Evolutionary conservation across 2,113 vertebrate species (phyloP).

Genomic region (Triplophysa tibetana): DNA sequence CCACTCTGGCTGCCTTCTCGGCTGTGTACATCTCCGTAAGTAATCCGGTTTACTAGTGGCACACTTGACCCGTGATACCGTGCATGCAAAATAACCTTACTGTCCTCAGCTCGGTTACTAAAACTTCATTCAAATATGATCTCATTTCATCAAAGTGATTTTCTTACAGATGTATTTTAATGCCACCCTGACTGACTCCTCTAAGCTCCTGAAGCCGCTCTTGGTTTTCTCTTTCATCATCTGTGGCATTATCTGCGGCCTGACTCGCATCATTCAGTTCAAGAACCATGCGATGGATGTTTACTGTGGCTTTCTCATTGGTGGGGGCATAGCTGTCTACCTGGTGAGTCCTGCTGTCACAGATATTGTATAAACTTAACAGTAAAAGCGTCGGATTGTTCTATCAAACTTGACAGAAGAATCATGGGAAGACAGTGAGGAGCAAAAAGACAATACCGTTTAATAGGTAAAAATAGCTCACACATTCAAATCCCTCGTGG

Average conservation of each 20-base stretch:
- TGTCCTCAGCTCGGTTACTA: not conserved
- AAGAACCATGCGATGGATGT: conserved; percentile 98
- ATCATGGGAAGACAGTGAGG: not conserved
- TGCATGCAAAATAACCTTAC: conserved; percentile 9
- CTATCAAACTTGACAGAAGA: not conserved
- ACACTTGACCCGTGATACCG: conserved; percentile 3
- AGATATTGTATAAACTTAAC: not conserved
- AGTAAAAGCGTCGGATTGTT: too few relatives aligned
- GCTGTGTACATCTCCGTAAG: conserved; percentile 98
- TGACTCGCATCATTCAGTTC: conserved; percentile 96
- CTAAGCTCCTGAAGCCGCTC: conserved; percentile 95
- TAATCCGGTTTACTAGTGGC: conserved; percentile 58
- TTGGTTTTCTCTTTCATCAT: conserved; percentile 97
- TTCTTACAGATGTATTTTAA: conserved; percentile 97
- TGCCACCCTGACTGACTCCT: conserved; percentile 93
- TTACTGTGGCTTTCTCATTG: conserved; percentile 95
- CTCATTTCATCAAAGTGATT: conserved; percentile 18
- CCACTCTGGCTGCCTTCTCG: conserved; percentile 94
- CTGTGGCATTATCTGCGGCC: conserved; percentile 93
- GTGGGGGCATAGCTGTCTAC: conserved; percentile 92
- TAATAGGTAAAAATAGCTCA: conserved; percentile 49
- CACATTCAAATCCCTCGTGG: conserved; percentile 46
- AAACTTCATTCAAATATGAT: conserved; percentile 6
- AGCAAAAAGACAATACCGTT: conserved; percentile 42
- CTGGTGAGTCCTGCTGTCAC: conserved; percentile 76